Percentiles rank a stretch among this genome's conserved stretches.
phyloP scores from a whole-genome alignment of 2,797 vertebrate species.

The Pogoniulus pusillus region DNA sequence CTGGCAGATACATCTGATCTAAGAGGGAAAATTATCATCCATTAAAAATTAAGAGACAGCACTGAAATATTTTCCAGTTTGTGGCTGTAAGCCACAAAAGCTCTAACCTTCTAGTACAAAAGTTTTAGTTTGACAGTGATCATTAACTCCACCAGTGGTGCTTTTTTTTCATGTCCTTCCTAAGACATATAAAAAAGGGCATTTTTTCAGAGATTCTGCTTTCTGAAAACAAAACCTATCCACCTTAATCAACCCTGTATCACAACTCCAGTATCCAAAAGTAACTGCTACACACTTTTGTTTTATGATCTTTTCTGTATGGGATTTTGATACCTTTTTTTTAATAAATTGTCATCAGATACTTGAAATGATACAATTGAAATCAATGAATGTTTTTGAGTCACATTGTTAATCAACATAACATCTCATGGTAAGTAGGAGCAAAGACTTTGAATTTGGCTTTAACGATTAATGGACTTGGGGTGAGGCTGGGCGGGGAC shows the following conservation, averaged over 20 bases:
- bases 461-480: background rate
- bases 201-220: background rate
- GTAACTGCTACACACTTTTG: background rate
- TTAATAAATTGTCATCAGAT: background rate
- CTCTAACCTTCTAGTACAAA: background rate
- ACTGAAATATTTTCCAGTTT: background rate
- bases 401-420: background rate
- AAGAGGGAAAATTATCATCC: background rate
- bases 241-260: background rate
- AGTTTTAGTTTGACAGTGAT: background rate
- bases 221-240: background rate
- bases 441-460: background rate
- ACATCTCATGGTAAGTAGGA: background rate
- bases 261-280: background rate
- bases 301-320: background rate
- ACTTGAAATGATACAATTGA: background rate
- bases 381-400: background rate
- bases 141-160: background rate
- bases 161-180: background rate
- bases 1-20: background rate
- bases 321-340: background rate
- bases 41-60: background rate
- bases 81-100: background rate
- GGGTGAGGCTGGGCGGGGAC: background rate
- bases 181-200: background rate